phyloP scores from a whole-genome alignment of 2,797 vertebrate genomes.

The Sebastes diaconus region DNA sequence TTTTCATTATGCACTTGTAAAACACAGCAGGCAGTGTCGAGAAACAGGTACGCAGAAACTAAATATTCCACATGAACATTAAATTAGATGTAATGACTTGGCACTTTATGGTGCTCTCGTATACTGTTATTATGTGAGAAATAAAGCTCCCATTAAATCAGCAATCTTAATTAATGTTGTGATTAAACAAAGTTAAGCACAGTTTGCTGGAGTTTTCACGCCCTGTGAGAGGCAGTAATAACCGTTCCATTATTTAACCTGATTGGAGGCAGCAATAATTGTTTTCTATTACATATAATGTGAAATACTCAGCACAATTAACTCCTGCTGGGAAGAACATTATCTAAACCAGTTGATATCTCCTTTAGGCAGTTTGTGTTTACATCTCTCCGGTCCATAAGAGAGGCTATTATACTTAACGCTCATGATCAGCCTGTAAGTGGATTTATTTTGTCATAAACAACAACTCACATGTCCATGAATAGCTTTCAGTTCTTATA shows the following conservation, averaged over 20 bases:
- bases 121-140: neutral
- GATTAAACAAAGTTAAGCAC: neutral
- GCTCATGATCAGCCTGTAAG: neutral
- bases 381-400: neutral
- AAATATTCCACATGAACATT: neutral
- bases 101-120: neutral
- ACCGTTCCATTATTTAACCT: neutral
- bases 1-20: neutral
- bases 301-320: neutral
- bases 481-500: constrained; percentile 7
- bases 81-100: neutral
- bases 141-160: neutral
- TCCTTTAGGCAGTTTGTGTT: neutral
- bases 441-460: constrained; percentile 1
- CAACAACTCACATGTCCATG: constrained; percentile 3
- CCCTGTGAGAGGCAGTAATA: neutral
- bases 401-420: neutral
- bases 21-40: neutral
- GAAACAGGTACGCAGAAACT: neutral
- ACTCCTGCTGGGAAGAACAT: neutral
- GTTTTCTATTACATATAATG: neutral
- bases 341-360: neutral
- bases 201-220: neutral
- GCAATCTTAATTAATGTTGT: neutral
- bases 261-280: neutral